Conservation (phyloP, 2,888 invertebrate genomes). For the Pandemis cinnamomeana region DNA sequence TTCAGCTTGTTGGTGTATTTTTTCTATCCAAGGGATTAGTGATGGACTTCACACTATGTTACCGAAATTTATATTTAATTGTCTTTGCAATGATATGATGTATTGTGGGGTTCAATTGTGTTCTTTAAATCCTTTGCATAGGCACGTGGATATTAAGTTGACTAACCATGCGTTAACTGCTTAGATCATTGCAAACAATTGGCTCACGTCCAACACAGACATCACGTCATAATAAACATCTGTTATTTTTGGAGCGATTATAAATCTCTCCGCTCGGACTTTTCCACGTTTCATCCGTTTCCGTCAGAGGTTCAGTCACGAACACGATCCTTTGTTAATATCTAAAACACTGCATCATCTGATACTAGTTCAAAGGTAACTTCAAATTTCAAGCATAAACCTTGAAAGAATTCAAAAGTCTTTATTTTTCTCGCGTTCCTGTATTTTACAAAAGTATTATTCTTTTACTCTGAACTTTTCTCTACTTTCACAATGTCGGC, state of each 20-base stretch:
- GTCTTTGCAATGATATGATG: no score
- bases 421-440: slow-evolving; percentile 21
- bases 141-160: slow-evolving; percentile 15
- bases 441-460: slow-evolving; percentile 28
- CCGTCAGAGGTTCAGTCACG: neutral
- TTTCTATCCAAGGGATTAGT: neutral
- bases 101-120: no score
- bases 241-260: slow-evolving; percentile 37
- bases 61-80: no score
- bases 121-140: neutral
- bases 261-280: slow-evolving; percentile 21
- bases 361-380: neutral
- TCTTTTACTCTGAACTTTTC: slow-evolving; percentile 17
- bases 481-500: slow-evolving; percentile 16
- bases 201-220: slow-evolving; percentile 29
- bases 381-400: neutral
- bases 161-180: slow-evolving; percentile 25
- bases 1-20: neutral
- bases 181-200: slow-evolving; percentile 36
- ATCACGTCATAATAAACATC: slow-evolving; percentile 35
- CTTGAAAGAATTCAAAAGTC: neutral
- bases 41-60: no score
- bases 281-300: slow-evolving; percentile 11
- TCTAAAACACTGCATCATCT: neutral
- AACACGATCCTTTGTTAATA: neutral